Evolutionary conservation across 1,140 invertebrate species (phyloP).

Genomic region (Callitettix versicolor): DNA sequence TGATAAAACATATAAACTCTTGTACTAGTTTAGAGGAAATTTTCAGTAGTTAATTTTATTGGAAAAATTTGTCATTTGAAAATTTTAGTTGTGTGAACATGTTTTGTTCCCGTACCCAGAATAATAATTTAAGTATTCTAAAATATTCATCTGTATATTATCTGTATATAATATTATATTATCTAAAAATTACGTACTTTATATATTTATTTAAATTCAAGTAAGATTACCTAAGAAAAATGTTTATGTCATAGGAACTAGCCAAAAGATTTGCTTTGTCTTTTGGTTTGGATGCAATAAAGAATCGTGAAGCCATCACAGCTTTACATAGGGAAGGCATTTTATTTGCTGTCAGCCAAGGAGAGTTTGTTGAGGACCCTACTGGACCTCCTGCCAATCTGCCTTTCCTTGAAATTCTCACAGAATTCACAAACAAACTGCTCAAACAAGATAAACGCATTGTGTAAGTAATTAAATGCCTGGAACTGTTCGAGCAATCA

Average conservation of each 20-base stretch:
- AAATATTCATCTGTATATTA: too few relatives aligned
- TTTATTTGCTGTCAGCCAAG: slow-evolving; percentile 65
- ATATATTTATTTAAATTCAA: too few relatives aligned
- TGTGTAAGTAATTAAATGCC: slow-evolving; percentile 47
- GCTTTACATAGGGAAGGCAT: slow-evolving; percentile 91
- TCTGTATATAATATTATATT: too few relatives aligned
- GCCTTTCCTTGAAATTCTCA: slow-evolving; percentile 85
- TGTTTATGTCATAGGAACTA: slow-evolving; percentile 81
- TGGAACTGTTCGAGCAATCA: not conserved
- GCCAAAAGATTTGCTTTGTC: slow-evolving; percentile 93
- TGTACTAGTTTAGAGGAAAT: too few relatives aligned
- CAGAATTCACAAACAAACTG: slow-evolving; percentile 93
- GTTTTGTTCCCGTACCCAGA: too few relatives aligned
- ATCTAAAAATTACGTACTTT: too few relatives aligned
- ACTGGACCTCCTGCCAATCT: slow-evolving; percentile 75
- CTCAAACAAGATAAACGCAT: slow-evolving; percentile 92
- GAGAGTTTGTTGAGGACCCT: slow-evolving; percentile 54
- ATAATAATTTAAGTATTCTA: too few relatives aligned
- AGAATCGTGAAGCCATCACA: slow-evolving; percentile 95
- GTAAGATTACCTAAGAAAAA: too few relatives aligned
- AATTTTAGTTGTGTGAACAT: too few relatives aligned
- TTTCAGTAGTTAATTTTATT: too few relatives aligned
- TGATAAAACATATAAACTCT: too few relatives aligned
- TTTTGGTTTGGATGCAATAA: slow-evolving; percentile 93
- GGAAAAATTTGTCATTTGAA: too few relatives aligned